Base-by-base conservation (phyloP, 2,888 invertebrate genomes). In the Nemurella pictetii region DNA sequence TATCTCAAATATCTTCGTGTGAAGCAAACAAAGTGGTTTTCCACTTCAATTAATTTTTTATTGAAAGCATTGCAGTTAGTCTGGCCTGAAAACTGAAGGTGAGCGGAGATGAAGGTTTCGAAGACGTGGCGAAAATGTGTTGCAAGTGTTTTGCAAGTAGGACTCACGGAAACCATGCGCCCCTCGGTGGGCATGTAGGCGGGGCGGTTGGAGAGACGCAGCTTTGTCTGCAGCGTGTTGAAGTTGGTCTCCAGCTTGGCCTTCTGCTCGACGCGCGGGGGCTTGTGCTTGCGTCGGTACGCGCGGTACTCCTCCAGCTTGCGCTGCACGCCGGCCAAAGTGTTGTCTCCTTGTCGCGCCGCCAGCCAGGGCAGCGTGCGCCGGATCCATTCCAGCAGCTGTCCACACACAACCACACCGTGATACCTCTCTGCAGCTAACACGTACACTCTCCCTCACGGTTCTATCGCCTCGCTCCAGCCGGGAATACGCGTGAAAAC, bases 131-230 rank as follows among this genome's bases (percentile, higher is more conserved):
- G n/a, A n/a, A n/a, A n/a, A n/a, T n/a, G n/a, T n/a, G n/a, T n/a
- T n/a, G n/a, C 9, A 25, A 74, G 28, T 5, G 35, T 7, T n/a
- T n/a, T n/a, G n/a, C n/a, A n/a, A n/a, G 32, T 9, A 72, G 83
- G 88, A 94, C 95, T 92, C 91, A 96, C 96, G 88, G 97, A 97
- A 87, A 99, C 98, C 95, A 98, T 97, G 92, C 99, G 99, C 89
- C 99, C 99, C 92, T 99, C 99, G 86, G 98, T 98, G 88, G 99
- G 99, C 95, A 99, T 96, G 91, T 99, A 99, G 72, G 99, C 99
- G 85, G 99, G 99, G 89, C 99, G 94, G 93, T 99, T 99, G 90
- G 98, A 98, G 88, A 99, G 93, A 89, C 99, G 95, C 89, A 99
- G 93, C 90, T 99, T 98, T 87, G 99, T 99, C 92, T 99, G 99